Conservation (phyloP, 2,113 vertebrate species). For the Triplophysa tibetana region DNA sequence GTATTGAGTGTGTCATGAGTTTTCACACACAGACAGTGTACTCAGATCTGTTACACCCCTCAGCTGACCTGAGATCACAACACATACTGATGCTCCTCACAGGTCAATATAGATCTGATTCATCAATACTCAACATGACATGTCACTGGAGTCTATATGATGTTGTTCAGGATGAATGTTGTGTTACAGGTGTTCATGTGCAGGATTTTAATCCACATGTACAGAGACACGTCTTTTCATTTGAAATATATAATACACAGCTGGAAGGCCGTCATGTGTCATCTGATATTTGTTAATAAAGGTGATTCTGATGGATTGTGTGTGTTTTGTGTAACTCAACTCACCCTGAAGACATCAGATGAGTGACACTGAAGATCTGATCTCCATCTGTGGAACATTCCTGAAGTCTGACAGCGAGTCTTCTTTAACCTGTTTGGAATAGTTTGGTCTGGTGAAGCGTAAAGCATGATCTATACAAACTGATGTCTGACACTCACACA, state of each 20-base stretch:
- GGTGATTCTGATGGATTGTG: not conserved
- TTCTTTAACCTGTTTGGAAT: constrained; percentile 24
- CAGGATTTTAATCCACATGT: too few relatives aligned
- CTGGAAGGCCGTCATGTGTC: not conserved
- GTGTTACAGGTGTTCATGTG: too few relatives aligned
- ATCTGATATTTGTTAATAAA: too few relatives aligned
- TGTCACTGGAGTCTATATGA: not conserved
- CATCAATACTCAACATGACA: too few relatives aligned
- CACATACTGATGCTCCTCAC: too few relatives aligned
- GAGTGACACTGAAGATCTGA: not conserved
- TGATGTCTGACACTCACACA: constrained; percentile 27
- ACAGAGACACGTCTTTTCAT: too few relatives aligned
- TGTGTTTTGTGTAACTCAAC: not conserved
- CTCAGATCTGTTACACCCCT: too few relatives aligned
- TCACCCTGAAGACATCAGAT: not conserved
- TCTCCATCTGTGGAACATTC: constrained; percentile 49
- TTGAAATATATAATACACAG: not conserved
- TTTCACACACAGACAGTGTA: too few relatives aligned
- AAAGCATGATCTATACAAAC: constrained; percentile 50
- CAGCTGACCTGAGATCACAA: too few relatives aligned
- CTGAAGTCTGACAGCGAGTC: constrained; percentile 11
- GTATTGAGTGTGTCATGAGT: too few relatives aligned
- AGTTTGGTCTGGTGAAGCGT: constrained; percentile 62
- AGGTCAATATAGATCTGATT: too few relatives aligned
- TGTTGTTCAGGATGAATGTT: too few relatives aligned